These are phyloP conservation scores for Heteropelma amictum DNA, from an alignment of 2,888 invertebrate species.

Conservation along the genomic window DNA sequence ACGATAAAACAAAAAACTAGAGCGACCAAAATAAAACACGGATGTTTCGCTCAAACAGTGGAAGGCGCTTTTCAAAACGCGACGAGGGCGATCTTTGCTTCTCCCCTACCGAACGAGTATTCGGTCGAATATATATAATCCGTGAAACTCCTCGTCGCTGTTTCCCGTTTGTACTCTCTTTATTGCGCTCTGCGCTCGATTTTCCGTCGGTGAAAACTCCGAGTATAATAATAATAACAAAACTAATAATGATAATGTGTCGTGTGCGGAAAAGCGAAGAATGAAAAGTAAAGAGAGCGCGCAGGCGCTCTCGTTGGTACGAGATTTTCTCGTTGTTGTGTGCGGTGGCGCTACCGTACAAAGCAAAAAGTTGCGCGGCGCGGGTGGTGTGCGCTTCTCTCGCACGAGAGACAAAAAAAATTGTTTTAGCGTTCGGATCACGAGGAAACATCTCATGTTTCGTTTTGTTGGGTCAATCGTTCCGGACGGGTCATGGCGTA, in stretches of 20 bases:
- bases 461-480: conserved; percentile 53
- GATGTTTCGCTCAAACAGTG: no score
- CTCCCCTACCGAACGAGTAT: no score
- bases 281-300: background rate
- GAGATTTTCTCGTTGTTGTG: background rate
- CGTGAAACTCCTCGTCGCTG: no score
- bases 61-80: no score
- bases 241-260: background rate
- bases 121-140: no score
- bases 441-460: conserved; percentile 57
- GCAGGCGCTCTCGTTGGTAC: background rate
- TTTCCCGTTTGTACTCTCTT: no score
- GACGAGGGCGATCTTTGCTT: no score
- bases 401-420: conserved; percentile 14
- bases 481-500: conserved; percentile 83
- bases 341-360: background rate
- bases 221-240: background rate
- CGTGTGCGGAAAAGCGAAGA: background rate
- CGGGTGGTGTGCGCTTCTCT: background rate
- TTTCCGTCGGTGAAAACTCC: no score
- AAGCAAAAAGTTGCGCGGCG: background rate
- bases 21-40: no score
- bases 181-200: no score
- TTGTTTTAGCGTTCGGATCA: conserved; percentile 31
- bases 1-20: no score